Conservation (phyloP, 2,888 invertebrate species). For the Eupithecia subumbrata region DNA sequence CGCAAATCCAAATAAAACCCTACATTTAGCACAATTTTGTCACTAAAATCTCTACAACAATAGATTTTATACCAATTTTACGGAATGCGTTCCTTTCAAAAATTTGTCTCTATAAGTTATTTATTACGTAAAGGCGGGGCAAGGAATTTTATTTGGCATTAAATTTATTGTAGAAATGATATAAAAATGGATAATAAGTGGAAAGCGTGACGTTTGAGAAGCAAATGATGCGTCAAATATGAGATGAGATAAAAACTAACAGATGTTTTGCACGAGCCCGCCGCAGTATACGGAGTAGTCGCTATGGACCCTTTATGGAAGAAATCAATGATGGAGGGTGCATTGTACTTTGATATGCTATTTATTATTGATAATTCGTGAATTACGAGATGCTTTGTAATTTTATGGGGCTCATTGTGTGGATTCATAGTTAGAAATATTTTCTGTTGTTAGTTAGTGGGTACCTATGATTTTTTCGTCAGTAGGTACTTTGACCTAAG, state of each 20-base stretch:
- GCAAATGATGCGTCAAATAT: constrained; percentile 75
- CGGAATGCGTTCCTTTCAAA: constrained; percentile 53
- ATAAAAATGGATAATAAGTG: constrained; percentile 79
- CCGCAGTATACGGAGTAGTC: constrained; percentile 17
- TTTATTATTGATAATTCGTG: constrained; percentile 44
- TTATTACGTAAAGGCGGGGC: constrained; percentile 66
- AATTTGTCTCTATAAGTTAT: constrained; percentile 49
- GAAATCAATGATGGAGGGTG: constrained; percentile 24
- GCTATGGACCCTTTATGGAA: constrained; percentile 8
- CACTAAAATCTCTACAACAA: constrained; percentile 48
- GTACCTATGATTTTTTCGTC: background rate
- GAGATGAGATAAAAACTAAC: constrained; percentile 52
- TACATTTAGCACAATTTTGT: constrained; percentile 56
- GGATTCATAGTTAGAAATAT: background rate
- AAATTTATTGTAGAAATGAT: constrained; percentile 75
- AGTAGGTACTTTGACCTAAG: too few relatives aligned
- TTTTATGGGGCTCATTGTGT: constrained; percentile 25
- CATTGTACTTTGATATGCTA: constrained; percentile 45
- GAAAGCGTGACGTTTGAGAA: constrained; percentile 70
- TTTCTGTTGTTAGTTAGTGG: constrained; percentile 2
- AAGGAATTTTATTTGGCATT: constrained; percentile 78
- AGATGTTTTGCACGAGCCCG: constrained; percentile 68
- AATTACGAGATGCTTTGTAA: constrained; percentile 40
- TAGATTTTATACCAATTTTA: constrained; percentile 58
- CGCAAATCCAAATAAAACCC: constrained; percentile 56